These are phyloP conservation scores for Catocala fraxini DNA, from an alignment of 2,888 invertebrate genomes.

Conservation along the genomic window DNA sequence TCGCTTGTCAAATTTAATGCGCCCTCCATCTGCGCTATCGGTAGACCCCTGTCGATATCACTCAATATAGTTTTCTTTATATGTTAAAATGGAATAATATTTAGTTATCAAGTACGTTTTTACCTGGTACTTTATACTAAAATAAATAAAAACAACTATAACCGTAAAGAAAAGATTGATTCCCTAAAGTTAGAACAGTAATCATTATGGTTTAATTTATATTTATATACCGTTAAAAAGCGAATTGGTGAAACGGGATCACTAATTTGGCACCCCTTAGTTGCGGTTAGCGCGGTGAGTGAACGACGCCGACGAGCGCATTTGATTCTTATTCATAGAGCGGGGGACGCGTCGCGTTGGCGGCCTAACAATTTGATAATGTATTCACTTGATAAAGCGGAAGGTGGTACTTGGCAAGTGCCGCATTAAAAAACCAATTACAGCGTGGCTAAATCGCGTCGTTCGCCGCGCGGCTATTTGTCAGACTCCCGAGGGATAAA, in stretches of 20 bases:
- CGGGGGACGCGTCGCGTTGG: conserved; percentile 65
- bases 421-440: conserved; percentile 88
- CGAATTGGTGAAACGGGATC: conserved; percentile 68
- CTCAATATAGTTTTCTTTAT: conserved; percentile 46
- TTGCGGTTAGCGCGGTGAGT: conserved; percentile 65
- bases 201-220: conserved; percentile 73
- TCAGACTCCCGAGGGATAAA: conserved; percentile 85
- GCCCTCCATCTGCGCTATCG: conserved; percentile 66
- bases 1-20: conserved; percentile 71
- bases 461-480: conserved; percentile 80
- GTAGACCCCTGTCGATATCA: conserved; percentile 61
- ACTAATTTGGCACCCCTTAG: conserved; percentile 80
- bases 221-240: conserved; percentile 82
- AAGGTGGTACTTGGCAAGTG: conserved; percentile 84
- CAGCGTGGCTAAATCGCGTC: conserved; percentile 83
- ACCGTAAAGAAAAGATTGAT: conserved; percentile 2
- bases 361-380: conserved; percentile 87
- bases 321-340: conserved; percentile 86
- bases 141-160: conserved; percentile 1
- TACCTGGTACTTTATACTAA: neutral
- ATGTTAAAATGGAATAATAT: conserved; percentile 29
- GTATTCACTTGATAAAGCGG: conserved; percentile 87
- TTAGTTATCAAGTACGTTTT: conserved; percentile 5
- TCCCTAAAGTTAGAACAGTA: conserved; percentile 58
- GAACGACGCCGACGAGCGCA: conserved; percentile 66